Base-by-base conservation (phyloP, 2,113 vertebrate genomes). In the Saguinus midas region DNA sequence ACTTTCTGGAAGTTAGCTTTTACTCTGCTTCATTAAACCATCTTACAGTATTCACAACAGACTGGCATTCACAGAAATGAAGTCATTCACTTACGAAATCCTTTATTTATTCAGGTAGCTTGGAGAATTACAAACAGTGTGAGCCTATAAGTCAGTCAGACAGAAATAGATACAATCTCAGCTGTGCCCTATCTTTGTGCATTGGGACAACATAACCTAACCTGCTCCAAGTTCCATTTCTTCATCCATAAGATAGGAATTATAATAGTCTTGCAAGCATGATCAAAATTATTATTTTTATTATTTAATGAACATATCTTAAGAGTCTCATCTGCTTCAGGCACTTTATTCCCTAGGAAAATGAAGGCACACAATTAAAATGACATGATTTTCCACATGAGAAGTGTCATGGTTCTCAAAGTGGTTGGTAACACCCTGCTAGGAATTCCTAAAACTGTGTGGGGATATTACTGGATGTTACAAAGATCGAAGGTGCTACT, bases 1-100 rank as follows among this genome's bases (percentile, higher is more conserved):
- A 20, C 92, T 68, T 90, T 90, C 52, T 90, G 70, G 68, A 97
- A 94, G 48, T 87, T 55, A 90, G 48, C 50, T 80, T 94, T 87
- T 68, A 32, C 57, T 92, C 40, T 92, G 57, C 35, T 82, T 94
- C n/a, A 52, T 83, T 95, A 55, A 91, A n/a, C 40, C 82, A 91
- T 48, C 12, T 58, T 76, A 50, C 10, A 29, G n/a, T 35, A 37
- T 16, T 83, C 43, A 87, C 58, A 78, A 52, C 40, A 78, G 40
- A 82, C 40, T 52, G 79, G 68, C 55, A 79, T 94, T 96, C 82
- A 90, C 20, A 75, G 78, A 91, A 95, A 89, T 86, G 16, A 90
- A 87, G 68, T 55, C 27, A 57, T 81, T 78, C 18, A 14, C 23
- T 92, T 83, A 83, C 68, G 78, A 68, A 90, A 68, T 61, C 20